Evolutionary conservation across 2,888 invertebrate species (phyloP).

Genomic region (Tholera decimalis): DNA sequence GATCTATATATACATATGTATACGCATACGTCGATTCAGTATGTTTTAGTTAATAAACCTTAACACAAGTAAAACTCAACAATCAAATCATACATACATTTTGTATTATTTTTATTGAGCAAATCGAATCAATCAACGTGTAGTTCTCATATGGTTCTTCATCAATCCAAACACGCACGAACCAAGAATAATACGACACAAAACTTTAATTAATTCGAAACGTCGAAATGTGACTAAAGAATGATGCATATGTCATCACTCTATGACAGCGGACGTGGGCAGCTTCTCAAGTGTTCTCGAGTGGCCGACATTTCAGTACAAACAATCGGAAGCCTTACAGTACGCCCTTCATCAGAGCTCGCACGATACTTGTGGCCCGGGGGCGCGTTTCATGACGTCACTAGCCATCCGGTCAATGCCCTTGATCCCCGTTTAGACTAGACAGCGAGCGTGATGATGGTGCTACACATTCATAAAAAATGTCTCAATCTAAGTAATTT

Average conservation of each 20-base stretch:
- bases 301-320: constrained; percentile 37
- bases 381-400: constrained; percentile 66
- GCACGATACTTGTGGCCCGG: constrained; percentile 35
- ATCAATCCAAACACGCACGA: not conserved
- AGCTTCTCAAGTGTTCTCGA: constrained; percentile 31
- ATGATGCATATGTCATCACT: constrained; percentile 15
- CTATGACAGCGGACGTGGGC: constrained; percentile 17
- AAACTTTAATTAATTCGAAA: constrained; percentile 30
- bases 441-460: constrained; percentile 30
- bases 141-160: too few relatives aligned
- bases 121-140: too few relatives aligned
- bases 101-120: not conserved
- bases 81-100: too few relatives aligned
- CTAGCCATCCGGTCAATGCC: constrained; percentile 55
- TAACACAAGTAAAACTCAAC: not conserved
- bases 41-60: not conserved
- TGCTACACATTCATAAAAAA: constrained; percentile 28
- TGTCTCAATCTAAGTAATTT: constrained; percentile 26
- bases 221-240: constrained; percentile 11
- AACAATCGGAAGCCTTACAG: constrained; percentile 68
- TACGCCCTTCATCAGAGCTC: constrained; percentile 54
- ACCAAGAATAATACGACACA: constrained; percentile 1
- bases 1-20: not conserved
- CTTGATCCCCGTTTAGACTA: constrained; percentile 34
- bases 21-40: not conserved